Evolutionary conservation across 2,113 vertebrate genomes (phyloP).

Genomic region (Tyrannus savana): DNA sequence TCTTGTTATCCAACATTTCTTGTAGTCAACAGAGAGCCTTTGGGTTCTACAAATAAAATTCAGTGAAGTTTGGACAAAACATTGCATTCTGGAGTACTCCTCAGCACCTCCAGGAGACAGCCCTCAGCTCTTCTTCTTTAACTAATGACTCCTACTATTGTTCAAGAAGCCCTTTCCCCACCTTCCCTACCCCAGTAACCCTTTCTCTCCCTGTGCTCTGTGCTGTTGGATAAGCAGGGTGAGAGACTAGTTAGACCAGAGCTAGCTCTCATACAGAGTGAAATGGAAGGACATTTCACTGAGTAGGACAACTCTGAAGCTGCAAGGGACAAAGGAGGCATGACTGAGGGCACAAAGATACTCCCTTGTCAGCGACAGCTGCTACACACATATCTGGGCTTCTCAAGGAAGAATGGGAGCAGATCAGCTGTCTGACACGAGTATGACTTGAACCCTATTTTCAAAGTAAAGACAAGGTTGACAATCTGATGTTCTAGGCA

Average conservation of each 20-base stretch:
- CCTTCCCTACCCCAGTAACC: not conserved
- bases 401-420: not conserved
- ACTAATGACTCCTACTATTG: not conserved
- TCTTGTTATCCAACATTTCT: not conserved
- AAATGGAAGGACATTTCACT: not conserved
- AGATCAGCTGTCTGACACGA: not conserved
- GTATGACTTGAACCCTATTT: not conserved
- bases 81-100: not conserved
- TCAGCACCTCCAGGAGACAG: not conserved
- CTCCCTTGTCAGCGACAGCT: not conserved
- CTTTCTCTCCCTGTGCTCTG: not conserved
- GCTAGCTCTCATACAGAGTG: not conserved
- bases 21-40: not conserved
- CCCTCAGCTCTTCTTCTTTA: not conserved
- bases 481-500: not conserved
- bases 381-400: not conserved
- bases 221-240: not conserved
- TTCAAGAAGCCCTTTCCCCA: not conserved
- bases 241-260: not conserved
- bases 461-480: not conserved
- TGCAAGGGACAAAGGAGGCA: not conserved
- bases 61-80: not conserved
- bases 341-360: not conserved
- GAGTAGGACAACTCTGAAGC: not conserved
- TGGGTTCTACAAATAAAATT: not conserved